A percentile compares a stretch with the other conserved stretches of the same genome.
These are phyloP conservation scores for Bos javanicus DNA, from an alignment of 2,113 vertebrate genomes.

Conservation along the genomic window DNA sequence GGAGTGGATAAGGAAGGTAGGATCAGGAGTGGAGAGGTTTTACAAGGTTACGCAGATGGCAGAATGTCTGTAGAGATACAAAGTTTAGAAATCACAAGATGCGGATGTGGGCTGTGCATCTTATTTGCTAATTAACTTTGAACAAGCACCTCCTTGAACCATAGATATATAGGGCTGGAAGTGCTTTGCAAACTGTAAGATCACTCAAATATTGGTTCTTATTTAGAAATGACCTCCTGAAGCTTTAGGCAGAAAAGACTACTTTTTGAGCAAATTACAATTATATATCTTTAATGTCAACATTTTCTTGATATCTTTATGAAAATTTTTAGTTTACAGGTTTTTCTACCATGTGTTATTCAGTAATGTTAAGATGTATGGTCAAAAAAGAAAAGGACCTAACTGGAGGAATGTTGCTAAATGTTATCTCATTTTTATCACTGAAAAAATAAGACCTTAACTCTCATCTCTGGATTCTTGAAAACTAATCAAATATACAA, in stretches of 20 bases:
- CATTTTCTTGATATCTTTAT: conserved; percentile 37
- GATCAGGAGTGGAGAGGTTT: not conserved
- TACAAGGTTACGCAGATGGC: not conserved
- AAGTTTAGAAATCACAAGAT: not conserved
- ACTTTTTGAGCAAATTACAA: not conserved
- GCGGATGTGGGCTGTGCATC: not conserved
- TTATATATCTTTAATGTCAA: conserved; percentile 32
- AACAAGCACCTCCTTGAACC: not conserved
- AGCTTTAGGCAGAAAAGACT: not conserved
- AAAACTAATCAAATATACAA: conserved; percentile 72
- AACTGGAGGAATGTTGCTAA: conserved; percentile 34
- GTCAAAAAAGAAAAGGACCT: conserved; percentile 50
- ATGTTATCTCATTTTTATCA: conserved; percentile 46
- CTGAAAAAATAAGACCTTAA: not conserved
- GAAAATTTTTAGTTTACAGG: conserved; percentile 10
- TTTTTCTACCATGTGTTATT: not conserved
- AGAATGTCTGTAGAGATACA: not conserved
- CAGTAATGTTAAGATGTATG: conserved; percentile 7
- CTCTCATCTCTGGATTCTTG: conserved; percentile 36
- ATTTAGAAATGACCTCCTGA: not conserved
- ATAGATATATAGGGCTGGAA: not conserved
- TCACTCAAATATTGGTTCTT: not conserved
- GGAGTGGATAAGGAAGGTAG: not conserved
- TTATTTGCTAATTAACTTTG: not conserved
- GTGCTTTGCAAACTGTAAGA: not conserved